Base-by-base conservation (phyloP, 2,888 invertebrate genomes). In the Cremastobaeus sp. region DNA sequence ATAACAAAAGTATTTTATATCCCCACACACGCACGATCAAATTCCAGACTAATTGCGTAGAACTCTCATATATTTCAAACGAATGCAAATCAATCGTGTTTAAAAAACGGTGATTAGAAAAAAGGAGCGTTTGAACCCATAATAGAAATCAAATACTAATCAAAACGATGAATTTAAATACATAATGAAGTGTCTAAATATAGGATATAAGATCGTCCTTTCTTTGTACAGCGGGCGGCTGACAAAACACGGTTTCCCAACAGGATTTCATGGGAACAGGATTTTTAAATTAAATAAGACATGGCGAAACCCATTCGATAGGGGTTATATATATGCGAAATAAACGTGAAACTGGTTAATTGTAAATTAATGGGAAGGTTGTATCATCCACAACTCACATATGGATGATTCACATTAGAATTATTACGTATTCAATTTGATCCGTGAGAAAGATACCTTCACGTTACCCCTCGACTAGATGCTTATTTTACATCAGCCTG, bases 191-290 rank as follows among this genome's bases (percentile, higher is more conserved):
- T 12, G 32, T 15, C 28, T 41, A 14, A 14, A 17, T 55, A n/a
- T 32, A 32, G 41, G 32, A 41, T 41, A 20, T 55, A 41, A 28
- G 41, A 30, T 20, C 35, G n/a, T 20, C 30, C 18, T 41, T 20
- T 20, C n/a, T 55, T 41, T 55, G 41, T 54, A 11, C 32, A n/a
- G 34, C 25, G 30, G 32, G 12, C 43, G 20, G 41, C 41, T 32
- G 28, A 35, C 34, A 34, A 39, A 48, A 39, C 20, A 21, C 11
- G 21, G 4, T 43, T 55, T 43, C 55, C 32, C 11, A 55, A 54
- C 32, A 43, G 14, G 21, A 55, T 32, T 55, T 55, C 55, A 55
- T 43, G 55, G 54, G 39, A 54, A 54, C 15, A 15, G 30, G 39
- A 54, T 54, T 39, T 54, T n/a, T 28, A 9, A 55, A 43, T 43